phyloP scores from a whole-genome alignment of 2,797 vertebrate species.

The Microctenopoma stevenorrisi region DNA sequence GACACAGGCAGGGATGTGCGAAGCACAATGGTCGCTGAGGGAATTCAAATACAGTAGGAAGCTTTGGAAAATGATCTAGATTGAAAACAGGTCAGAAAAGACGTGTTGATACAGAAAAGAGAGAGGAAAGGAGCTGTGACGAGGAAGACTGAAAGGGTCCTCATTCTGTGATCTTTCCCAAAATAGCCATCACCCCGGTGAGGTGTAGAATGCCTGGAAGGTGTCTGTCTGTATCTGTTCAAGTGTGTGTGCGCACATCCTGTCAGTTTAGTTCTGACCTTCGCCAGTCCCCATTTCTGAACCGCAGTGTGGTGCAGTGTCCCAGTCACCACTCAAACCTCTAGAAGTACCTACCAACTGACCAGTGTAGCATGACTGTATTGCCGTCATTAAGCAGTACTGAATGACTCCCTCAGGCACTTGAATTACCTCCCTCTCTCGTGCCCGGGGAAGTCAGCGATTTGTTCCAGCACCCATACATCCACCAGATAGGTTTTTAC shows the following conservation, averaged over 20 bases:
- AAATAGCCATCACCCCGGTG: slow-evolving; percentile 77
- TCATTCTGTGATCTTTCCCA: slow-evolving; percentile 72
- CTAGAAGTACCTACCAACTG: slow-evolving; percentile 14
- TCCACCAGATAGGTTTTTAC: slow-evolving; percentile 34
- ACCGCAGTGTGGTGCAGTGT: slow-evolving; percentile 49
- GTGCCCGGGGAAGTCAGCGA: slow-evolving; percentile 55
- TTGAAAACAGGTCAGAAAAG: slow-evolving; percentile 40
- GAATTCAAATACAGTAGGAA: slow-evolving; percentile 15
- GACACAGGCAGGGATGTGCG: slow-evolving; percentile 23
- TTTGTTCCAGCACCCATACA: slow-evolving; percentile 49
- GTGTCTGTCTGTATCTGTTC: slow-evolving; percentile 44
- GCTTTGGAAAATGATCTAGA: slow-evolving; percentile 29
- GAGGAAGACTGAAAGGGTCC: slow-evolving; percentile 62
- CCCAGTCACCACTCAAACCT: slow-evolving; percentile 30
- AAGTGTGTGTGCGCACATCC: slow-evolving; percentile 12
- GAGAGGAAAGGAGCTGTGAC: slow-evolving; percentile 30
- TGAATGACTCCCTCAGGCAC: slow-evolving; percentile 43
- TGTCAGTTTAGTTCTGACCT: slow-evolving; percentile 48
- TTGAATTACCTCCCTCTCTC: slow-evolving; percentile 27
- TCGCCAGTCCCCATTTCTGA: slow-evolving; percentile 32
- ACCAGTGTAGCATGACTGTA: slow-evolving; percentile 38
- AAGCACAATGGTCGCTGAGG: slow-evolving; percentile 23
- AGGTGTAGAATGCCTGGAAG: slow-evolving; percentile 67
- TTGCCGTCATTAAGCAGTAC: slow-evolving; percentile 45
- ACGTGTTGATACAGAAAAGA: slow-evolving; percentile 39